Evolutionary conservation across 2,888 invertebrate genomes (phyloP).

Genomic region (Sminthurides aquaticus): DNA sequence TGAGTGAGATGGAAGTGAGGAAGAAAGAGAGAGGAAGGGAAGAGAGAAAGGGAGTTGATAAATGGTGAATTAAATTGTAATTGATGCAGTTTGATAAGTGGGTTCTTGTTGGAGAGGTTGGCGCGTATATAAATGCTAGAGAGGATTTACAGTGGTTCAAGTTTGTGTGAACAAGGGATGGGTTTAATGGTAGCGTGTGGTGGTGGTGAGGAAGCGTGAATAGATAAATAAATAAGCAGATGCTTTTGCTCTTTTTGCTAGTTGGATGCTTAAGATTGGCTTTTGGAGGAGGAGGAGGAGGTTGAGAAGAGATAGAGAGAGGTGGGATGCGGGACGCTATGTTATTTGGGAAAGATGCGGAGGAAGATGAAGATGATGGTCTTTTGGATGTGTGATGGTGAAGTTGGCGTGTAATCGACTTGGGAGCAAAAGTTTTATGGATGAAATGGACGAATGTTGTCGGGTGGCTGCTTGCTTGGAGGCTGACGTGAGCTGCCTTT

Average conservation of each 20-base stretch:
- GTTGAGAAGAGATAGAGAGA: neutral
- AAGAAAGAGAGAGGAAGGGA: neutral
- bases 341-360: neutral
- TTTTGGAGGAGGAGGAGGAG: neutral
- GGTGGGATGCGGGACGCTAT: too few species aligned
- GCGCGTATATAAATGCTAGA: neutral
- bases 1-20: too few species aligned
- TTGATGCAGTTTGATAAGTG: slow-evolving; percentile 20
- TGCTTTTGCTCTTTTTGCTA: neutral
- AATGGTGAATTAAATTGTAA: slow-evolving; percentile 20
- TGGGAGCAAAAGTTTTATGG: too few species aligned
- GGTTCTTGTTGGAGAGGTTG: neutral
- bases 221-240: slow-evolving; percentile 11
- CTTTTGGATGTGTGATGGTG: too few species aligned
- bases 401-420: too few species aligned
- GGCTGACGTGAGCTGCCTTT: too few species aligned
- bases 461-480: too few species aligned
- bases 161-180: slow-evolving; percentile 8
- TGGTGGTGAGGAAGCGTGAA: slow-evolving; percentile 9
- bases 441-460: too few species aligned
- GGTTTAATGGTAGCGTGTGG: neutral
- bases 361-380: too few species aligned
- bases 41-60: slow-evolving; percentile 16
- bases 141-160: neutral
- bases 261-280: too few species aligned